Evolutionary conservation across 2,113 vertebrate species (phyloP).

Genomic region (Lamprotornis superbus): DNA sequence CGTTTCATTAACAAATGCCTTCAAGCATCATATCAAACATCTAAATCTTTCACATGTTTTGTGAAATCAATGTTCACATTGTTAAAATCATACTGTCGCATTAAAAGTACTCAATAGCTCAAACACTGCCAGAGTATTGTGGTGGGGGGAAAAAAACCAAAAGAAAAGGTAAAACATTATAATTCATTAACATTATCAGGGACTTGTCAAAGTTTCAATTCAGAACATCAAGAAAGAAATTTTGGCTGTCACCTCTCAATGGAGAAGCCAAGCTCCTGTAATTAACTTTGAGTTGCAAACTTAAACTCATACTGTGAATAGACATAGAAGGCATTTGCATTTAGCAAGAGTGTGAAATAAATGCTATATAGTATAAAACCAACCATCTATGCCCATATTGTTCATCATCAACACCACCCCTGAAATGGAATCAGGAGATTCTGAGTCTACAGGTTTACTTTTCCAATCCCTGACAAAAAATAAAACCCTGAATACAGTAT

Average conservation of each 20-base stretch:
- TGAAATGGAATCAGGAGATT: neutral
- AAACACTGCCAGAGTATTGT: neutral
- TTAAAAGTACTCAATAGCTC: neutral
- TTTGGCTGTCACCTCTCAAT: neutral
- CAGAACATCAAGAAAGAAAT: neutral
- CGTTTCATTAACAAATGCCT: neutral
- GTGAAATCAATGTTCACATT: neutral
- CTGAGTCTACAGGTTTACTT: neutral
- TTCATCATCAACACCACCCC: neutral
- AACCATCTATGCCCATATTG: neutral
- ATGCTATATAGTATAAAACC: neutral
- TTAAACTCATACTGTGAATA: neutral
- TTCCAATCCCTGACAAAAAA: neutral
- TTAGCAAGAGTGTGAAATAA: neutral
- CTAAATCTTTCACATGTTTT: neutral
- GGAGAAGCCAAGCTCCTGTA: neutral
- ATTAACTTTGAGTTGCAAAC: neutral
- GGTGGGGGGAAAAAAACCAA: neutral
- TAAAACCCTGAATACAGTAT: neutral
- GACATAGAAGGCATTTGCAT: neutral
- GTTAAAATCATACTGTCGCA: neutral
- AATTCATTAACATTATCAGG: neutral
- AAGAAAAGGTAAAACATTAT: neutral
- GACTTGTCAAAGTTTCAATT: neutral
- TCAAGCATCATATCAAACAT: neutral